phyloP scores from a whole-genome alignment of 2,888 invertebrate genomes.

The Spicauda simplicius region DNA sequence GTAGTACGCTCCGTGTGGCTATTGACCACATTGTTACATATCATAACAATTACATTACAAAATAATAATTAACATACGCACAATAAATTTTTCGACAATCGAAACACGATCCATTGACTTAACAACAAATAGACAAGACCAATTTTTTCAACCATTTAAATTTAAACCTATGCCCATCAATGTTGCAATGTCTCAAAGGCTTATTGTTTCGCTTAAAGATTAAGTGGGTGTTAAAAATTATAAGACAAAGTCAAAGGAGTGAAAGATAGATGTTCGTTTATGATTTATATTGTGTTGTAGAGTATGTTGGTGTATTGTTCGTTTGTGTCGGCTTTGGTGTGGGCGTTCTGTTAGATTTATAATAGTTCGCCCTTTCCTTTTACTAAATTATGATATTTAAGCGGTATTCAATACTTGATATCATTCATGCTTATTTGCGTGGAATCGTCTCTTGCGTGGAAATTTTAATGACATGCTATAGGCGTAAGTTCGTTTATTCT shows the following conservation, averaged over 20 bases:
- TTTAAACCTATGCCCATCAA: constrained; percentile 43
- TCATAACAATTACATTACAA: constrained; percentile 8
- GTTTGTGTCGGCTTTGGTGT: constrained; percentile 54
- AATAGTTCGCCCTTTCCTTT: constrained; percentile 60
- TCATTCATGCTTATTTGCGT: constrained; percentile 13
- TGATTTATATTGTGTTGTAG: constrained; percentile 80
- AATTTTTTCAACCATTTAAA: constrained; percentile 37
- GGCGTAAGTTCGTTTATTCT: neutral
- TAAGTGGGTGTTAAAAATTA: constrained; percentile 83
- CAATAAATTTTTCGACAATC: constrained; percentile 31
- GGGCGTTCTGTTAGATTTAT: constrained; percentile 78
- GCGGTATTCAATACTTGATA: constrained; percentile 48
- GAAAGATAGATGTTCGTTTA: constrained; percentile 74
- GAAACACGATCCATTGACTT: constrained; percentile 18
- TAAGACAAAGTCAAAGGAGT: constrained; percentile 72
- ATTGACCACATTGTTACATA: constrained; percentile 8
- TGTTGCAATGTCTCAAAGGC: constrained; percentile 58
- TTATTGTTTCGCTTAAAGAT: constrained; percentile 69
- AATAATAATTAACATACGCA: constrained; percentile 16
- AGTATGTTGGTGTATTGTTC: constrained; percentile 74
- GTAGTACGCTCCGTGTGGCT: neutral
- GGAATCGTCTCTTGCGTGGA: constrained; percentile 26
- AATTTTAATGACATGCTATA: constrained; percentile 14
- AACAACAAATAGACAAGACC: constrained; percentile 32
- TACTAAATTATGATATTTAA: constrained; percentile 59